A percentile compares a stretch with the other conserved stretches of the same genome.
phyloP scores from a whole-genome alignment of 2,113 vertebrate genomes.

The Cyphomyrus plagiostoma region DNA sequence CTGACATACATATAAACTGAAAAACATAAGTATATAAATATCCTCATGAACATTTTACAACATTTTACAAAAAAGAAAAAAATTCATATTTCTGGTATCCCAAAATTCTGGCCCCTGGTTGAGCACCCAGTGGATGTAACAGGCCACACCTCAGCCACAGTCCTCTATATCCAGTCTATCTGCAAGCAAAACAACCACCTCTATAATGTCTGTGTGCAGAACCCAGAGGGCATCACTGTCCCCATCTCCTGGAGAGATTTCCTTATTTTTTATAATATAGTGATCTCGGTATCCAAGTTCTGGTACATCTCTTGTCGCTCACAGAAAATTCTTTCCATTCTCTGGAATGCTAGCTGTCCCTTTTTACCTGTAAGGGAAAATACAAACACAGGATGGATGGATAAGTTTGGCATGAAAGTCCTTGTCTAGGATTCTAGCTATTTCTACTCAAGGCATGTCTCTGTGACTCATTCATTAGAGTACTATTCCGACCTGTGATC shows the following conservation, averaged over 20 bases:
- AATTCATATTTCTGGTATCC: background rate
- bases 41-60: constrained; percentile 32
- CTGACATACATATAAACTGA: constrained; percentile 12
- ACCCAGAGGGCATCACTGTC: background rate
- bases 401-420: background rate
- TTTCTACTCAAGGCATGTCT: background rate
- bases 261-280: constrained; percentile 45
- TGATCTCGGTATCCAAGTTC: constrained; percentile 64
- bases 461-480: background rate
- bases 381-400: background rate
- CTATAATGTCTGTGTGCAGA: background rate
- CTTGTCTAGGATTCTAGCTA: background rate
- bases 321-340: constrained; percentile 56
- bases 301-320: constrained; percentile 56
- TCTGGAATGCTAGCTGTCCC: constrained; percentile 57
- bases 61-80: constrained; percentile 5
- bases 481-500: background rate
- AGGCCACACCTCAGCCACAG: background rate
- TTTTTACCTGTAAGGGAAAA: constrained; percentile 52
- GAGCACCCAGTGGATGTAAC: constrained; percentile 10
- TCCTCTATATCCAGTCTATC: background rate
- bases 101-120: constrained; percentile 24
- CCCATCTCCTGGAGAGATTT: background rate
- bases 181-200: background rate
- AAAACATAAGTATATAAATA: constrained; percentile 29